A percentile compares a stretch with the other conserved stretches of the same genome.
phyloP scores from a whole-genome alignment of 2,888 invertebrate species.

The Prosopocoilus inquinatus region DNA sequence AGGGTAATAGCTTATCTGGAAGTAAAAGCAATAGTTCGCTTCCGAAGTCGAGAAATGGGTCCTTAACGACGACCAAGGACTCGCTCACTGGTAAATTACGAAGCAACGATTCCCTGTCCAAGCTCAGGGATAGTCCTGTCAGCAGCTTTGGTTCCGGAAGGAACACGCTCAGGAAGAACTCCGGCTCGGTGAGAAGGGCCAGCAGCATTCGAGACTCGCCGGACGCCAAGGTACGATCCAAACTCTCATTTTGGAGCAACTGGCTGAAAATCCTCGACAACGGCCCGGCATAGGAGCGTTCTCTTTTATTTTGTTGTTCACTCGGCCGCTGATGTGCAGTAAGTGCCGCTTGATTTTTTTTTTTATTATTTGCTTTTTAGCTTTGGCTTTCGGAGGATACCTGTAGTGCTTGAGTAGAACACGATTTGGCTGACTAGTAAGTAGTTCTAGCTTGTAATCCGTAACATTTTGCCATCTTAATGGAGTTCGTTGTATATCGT shows the following conservation, averaged over 20 bases:
- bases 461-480: not conserved
- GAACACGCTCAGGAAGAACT: conserved; percentile 36
- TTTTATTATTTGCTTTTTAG: conserved; percentile 39
- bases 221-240: conserved; percentile 71
- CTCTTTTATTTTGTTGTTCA: conserved; percentile 44
- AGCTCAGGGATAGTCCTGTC: conserved; percentile 40
- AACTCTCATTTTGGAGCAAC: conserved; percentile 68
- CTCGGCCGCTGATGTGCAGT: conserved; percentile 45
- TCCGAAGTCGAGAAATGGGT: conserved; percentile 47
- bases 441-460: not conserved
- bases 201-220: conserved; percentile 47
- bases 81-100: conserved; percentile 55
- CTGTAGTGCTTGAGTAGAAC: not conserved
- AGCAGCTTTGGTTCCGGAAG: conserved; percentile 32
- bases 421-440: not conserved
- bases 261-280: conserved; percentile 62
- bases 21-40: conserved; percentile 44
- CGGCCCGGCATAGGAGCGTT: conserved; percentile 49
- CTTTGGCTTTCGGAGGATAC: conserved; percentile 21
- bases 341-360: conserved; percentile 49
- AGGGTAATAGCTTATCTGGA: conserved; percentile 42
- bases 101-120: conserved; percentile 54
- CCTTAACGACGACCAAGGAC: conserved; percentile 49
- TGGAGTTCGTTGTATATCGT: no score
- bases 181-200: conserved; percentile 35